Conservation (phyloP, 2,113 vertebrate genomes). For the Semnornis frantzii region DNA sequence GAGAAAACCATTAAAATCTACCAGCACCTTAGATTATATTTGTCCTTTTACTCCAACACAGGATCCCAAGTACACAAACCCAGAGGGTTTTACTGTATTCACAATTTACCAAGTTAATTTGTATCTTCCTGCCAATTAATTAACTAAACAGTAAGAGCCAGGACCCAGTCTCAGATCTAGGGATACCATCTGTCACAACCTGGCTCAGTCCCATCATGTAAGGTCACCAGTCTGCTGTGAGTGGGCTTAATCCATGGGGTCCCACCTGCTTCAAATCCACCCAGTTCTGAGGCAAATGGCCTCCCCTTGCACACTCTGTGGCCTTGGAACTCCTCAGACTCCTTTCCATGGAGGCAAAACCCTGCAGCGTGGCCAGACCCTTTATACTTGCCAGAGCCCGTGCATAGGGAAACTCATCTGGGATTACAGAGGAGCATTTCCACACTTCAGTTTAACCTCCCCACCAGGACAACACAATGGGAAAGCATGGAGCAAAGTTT, state of each 20-base stretch:
- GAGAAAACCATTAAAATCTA: neutral
- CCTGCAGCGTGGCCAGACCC: neutral
- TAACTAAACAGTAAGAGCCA: conserved; percentile 54
- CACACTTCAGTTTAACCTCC: neutral
- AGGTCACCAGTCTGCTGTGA: conserved; percentile 61
- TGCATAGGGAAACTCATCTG: neutral
- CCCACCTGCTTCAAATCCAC: conserved; percentile 31
- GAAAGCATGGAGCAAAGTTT: neutral
- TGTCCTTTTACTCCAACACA: neutral
- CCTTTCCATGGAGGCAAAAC: neutral
- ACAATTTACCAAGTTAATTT: conserved; percentile 28
- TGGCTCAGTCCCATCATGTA: conserved; percentile 31
- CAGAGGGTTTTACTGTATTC: neutral
- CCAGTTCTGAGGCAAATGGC: neutral
- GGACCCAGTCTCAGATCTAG: conserved; percentile 49
- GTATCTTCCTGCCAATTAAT: conserved; percentile 41
- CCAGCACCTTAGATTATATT: neutral
- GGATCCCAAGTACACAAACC: neutral
- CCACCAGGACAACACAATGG: neutral
- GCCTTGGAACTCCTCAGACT: neutral
- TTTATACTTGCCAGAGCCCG: fast-evolving
- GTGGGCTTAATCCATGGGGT: conserved; percentile 25
- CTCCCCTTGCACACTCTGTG: neutral
- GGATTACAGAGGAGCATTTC: neutral
- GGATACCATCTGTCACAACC: conserved; percentile 57